A percentile compares a stretch with the other conserved stretches of the same genome.
Conservation (phyloP, 1,140 invertebrate species). For the Laupala kohalensis region DNA sequence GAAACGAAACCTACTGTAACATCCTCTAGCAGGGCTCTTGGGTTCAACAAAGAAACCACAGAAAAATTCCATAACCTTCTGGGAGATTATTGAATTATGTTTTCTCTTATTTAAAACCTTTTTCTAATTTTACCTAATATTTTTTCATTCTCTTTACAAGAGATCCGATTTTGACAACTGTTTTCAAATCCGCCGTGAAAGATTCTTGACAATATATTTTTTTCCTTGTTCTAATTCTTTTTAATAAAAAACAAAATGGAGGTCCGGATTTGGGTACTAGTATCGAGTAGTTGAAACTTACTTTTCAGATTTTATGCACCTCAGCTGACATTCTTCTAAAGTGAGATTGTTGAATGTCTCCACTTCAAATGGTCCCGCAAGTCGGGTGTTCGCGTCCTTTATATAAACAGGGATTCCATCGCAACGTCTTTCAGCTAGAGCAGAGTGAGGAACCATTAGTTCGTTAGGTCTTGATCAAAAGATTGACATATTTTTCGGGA, state of each 20-base stretch:
- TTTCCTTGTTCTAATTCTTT: too few relatives aligned
- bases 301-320: conserved; percentile 65
- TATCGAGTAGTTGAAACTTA: conserved; percentile 26
- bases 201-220: too few relatives aligned
- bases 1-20: too few relatives aligned
- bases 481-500: too few relatives aligned
- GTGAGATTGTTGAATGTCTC: conserved; percentile 74
- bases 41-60: conserved; percentile 3
- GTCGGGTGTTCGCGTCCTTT: conserved; percentile 76
- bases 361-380: conserved; percentile 74
- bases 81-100: conserved; percentile 7
- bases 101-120: too few relatives aligned
- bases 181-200: too few relatives aligned
- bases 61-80: conserved; percentile 5
- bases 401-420: conserved; percentile 74
- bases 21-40: not conserved
- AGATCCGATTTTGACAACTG: too few relatives aligned
- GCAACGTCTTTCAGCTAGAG: conserved; percentile 72
- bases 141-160: too few relatives aligned
- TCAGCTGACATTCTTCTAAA: conserved; percentile 66
- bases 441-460: too few relatives aligned
- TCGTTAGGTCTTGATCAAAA: too few relatives aligned
- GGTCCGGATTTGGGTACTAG: not conserved
- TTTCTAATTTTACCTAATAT: too few relatives aligned
- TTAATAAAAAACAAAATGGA: not conserved